These are phyloP conservation scores for Catocala nupta DNA, from an alignment of 2,888 invertebrate genomes.

Conservation along the genomic window DNA sequence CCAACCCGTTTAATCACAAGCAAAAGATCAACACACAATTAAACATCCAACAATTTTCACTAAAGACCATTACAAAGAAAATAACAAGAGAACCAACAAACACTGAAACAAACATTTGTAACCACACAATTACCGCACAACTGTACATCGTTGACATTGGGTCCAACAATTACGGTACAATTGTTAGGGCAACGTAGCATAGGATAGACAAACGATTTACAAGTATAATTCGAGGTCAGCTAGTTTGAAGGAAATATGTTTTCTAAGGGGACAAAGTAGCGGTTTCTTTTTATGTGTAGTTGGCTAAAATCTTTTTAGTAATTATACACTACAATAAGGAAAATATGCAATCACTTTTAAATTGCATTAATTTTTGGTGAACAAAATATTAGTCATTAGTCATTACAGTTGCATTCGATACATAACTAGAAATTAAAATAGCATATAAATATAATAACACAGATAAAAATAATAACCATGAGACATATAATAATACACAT, in stretches of 20 bases:
- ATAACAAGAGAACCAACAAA: constrained; percentile 15
- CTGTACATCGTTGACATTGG: constrained; percentile 26
- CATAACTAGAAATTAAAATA: too few relatives aligned
- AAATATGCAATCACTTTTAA: too few relatives aligned
- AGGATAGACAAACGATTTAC: constrained; percentile 31
- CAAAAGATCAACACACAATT: constrained; percentile 1
- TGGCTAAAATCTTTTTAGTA: background rate
- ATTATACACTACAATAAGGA: too few relatives aligned
- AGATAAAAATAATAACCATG: too few relatives aligned
- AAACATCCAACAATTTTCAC: constrained; percentile 9
- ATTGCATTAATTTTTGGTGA: too few relatives aligned
- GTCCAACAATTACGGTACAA: constrained; percentile 30
- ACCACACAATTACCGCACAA: constrained; percentile 21
- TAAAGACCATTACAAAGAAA: constrained; percentile 23
- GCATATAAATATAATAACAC: too few relatives aligned
- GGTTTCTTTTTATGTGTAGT: background rate
- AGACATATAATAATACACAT: too few relatives aligned
- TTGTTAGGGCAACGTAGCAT: constrained; percentile 9
- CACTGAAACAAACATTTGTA: constrained; percentile 13
- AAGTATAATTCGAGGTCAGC: constrained; percentile 29
- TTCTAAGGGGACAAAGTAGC: background rate
- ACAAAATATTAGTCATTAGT: too few relatives aligned
- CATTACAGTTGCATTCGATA: too few relatives aligned
- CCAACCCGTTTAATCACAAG: background rate
- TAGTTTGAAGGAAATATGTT: constrained; percentile 21